A percentile compares a stretch with the other conserved stretches of the same genome.
Conservation (phyloP, 2,797 vertebrate genomes). For the Microchirus variegatus region DNA sequence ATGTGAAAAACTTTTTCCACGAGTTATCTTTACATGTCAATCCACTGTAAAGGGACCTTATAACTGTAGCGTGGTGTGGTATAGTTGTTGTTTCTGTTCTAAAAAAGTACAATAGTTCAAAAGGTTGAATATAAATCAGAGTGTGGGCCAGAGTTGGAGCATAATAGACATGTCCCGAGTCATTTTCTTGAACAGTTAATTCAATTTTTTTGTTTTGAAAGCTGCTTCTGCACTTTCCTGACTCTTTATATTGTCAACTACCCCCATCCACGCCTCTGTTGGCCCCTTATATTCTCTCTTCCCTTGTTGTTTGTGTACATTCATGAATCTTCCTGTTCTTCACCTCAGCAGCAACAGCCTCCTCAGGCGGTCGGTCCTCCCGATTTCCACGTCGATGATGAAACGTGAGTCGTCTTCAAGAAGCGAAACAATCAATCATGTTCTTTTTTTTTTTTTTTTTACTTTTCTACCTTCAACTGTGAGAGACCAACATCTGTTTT, state of each 20-base stretch:
- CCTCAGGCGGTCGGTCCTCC: constrained; percentile 12
- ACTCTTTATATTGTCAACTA: not conserved
- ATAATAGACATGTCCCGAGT: no score
- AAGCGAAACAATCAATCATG: not conserved
- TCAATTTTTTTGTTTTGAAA: not conserved
- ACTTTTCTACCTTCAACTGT: rapidly evolving
- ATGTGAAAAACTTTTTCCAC: not conserved
- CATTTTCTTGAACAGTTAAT: no score
- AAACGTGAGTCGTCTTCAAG: constrained; percentile 56
- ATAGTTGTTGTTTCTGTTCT: no score
- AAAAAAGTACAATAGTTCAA: no score
- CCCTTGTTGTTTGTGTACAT: not conserved
- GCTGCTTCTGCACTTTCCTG: not conserved
- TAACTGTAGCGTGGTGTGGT: no score
- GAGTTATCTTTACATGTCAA: not conserved
- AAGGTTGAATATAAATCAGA: no score
- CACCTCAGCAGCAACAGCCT: constrained; percentile 30
- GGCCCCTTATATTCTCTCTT: not conserved
- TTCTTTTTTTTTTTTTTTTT: not conserved
- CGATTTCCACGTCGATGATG: constrained; percentile 8
- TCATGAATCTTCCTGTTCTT: not conserved
- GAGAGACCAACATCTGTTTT: not conserved
- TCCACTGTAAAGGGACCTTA: no score
- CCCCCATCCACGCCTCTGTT: not conserved
- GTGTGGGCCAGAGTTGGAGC: no score